These are phyloP conservation scores for Unio delphinus DNA, from an alignment of 2,888 invertebrate genomes.

Conservation along the genomic window DNA sequence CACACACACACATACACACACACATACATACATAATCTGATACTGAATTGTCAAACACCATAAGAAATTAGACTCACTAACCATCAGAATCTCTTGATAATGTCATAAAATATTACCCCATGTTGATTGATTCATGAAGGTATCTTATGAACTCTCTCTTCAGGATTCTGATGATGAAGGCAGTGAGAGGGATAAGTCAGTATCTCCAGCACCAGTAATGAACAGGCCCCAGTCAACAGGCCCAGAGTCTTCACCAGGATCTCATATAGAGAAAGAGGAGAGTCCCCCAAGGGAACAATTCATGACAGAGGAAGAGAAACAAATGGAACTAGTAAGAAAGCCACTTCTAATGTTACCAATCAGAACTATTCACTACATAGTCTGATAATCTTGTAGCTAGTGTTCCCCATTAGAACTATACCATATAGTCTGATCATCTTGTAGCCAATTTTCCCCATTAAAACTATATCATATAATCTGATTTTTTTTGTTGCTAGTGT, in stretches of 20 bases:
- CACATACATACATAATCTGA: no score
- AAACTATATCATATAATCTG: no score
- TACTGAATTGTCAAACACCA: neutral
- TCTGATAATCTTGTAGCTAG: no score
- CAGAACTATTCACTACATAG: no score
- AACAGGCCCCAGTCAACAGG: conserved; percentile 4
- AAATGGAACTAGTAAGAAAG: conserved; percentile 64
- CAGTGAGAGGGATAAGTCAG: conserved; percentile 32
- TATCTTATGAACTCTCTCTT: conserved; percentile 1
- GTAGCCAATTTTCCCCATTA: no score
- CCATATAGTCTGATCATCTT: no score
- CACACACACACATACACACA: no score
- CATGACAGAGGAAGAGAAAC: conserved; percentile 70
- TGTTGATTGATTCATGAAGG: neutral
- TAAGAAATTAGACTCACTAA: neutral
- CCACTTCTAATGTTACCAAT: neutral
- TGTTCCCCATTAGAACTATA: no score
- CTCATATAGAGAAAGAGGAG: conserved; percentile 31
- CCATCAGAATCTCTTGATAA: neutral
- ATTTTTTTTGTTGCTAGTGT: no score
- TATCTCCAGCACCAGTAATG: conserved; percentile 29
- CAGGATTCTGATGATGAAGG: conserved; percentile 66
- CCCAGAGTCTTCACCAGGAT: neutral
- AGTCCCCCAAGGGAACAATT: conserved; percentile 60
- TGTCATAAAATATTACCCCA: neutral